A percentile compares a stretch with the other conserved stretches of the same genome.
These are phyloP conservation scores for Thysanoteuthis rhombus DNA, from an alignment of 2,888 invertebrate species.

Conservation along the genomic window DNA sequence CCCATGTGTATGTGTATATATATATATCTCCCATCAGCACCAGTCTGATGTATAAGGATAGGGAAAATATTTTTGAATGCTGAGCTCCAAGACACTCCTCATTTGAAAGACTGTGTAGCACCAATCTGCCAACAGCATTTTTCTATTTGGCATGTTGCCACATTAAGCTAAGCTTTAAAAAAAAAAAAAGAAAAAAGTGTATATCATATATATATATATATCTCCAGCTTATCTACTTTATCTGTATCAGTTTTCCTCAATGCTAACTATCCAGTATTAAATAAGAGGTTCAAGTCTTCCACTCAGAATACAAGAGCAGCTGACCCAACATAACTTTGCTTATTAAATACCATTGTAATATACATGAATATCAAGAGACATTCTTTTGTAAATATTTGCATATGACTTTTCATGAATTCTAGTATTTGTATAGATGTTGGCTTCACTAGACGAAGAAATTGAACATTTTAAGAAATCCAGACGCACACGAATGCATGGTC, in stretches of 20 bases:
- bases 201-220: not conserved
- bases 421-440: constrained; percentile 27
- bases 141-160: too few species aligned
- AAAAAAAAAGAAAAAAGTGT: too few species aligned
- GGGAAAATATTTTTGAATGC: too few species aligned
- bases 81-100: too few species aligned
- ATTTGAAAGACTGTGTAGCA: too few species aligned
- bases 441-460: not conserved
- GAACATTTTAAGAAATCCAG: not conserved
- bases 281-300: not conserved
- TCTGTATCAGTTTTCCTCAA: not conserved
- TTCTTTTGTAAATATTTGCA: constrained; percentile 26
- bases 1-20: too few species aligned
- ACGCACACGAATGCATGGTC: constrained; percentile 14
- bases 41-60: too few species aligned
- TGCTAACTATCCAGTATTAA: not conserved
- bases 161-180: too few species aligned
- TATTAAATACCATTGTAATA: not conserved
- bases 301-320: not conserved
- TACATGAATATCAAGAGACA: not conserved
- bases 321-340: not conserved
- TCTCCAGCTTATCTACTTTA: too few species aligned
- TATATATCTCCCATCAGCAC: too few species aligned
- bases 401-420: constrained; percentile 24
- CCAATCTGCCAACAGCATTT: too few species aligned